These are phyloP conservation scores for Tetragonula clypearis DNA, from an alignment of 1,140 invertebrate species.

Conservation along the genomic window DNA sequence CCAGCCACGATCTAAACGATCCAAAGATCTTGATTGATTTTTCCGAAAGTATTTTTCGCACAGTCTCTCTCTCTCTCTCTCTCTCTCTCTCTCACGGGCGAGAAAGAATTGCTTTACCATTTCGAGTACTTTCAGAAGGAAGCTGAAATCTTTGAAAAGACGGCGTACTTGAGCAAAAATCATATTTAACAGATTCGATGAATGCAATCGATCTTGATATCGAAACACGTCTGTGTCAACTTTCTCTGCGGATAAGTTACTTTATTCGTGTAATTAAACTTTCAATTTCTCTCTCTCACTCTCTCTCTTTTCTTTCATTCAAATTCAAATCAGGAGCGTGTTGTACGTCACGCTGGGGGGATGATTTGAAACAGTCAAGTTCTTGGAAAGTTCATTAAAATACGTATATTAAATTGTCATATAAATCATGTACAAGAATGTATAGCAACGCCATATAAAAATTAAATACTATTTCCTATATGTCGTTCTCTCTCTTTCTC, in stretches of 20 bases:
- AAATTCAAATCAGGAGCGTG: no score
- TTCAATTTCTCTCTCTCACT: no score
- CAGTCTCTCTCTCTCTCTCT: not conserved
- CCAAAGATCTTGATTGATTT: not conserved
- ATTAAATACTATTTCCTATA: slow-evolving; percentile 1
- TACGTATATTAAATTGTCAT: not conserved
- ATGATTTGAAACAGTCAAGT: not conserved
- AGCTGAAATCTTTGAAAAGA: slow-evolving; percentile 53
- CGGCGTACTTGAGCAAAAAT: not conserved
- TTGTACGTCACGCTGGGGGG: no score
- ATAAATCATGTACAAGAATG: not conserved
- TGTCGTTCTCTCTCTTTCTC: not conserved
- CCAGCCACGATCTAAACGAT: slow-evolving; percentile 46
- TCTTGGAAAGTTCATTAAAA: not conserved
- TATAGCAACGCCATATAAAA: slow-evolving; percentile 28
- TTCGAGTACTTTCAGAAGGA: slow-evolving; percentile 57
- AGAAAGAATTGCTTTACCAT: slow-evolving; percentile 43
- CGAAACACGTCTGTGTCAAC: not conserved
- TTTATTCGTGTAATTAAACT: not conserved
- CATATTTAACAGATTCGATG: not conserved
- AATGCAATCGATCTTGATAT: not conserved
- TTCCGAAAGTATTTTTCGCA: no score
- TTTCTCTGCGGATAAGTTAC: not conserved
- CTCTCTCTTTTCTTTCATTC: no score
- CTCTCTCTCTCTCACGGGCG: no score